phyloP scores from a whole-genome alignment of 92 coral and sea anemone genomes.

The Heteractis magnifica region DNA sequence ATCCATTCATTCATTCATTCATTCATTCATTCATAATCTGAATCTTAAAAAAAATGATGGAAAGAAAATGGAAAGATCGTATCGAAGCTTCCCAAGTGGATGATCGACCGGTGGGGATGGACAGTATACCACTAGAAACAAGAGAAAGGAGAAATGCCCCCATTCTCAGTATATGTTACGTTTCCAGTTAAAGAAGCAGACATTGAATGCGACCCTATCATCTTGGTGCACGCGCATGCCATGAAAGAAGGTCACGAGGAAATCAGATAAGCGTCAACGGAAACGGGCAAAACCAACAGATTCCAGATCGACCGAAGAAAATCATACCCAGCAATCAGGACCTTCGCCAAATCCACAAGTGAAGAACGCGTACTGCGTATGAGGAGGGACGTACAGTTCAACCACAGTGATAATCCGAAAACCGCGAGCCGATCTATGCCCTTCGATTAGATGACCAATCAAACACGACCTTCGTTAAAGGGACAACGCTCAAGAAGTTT shows the following conservation, averaged over 20 bases:
- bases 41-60: constrained; percentile 55
- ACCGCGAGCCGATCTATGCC: constrained; percentile 43
- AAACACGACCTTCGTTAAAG: constrained; percentile 44
- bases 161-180: constrained; percentile 45
- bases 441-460: constrained; percentile 49
- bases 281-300: constrained; percentile 12
- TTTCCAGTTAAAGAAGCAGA: constrained; percentile 47
- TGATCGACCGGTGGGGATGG: constrained; percentile 49
- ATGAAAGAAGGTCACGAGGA: constrained; percentile 27
- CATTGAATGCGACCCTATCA: constrained; percentile 58
- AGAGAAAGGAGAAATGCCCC: constrained; percentile 36
- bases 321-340: constrained; percentile 5
- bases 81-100: constrained; percentile 55
- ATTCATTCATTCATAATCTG: too few species aligned
- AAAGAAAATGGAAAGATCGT: constrained; percentile 46
- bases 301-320: constrained; percentile 8
- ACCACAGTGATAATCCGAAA: constrained; percentile 8
- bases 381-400: constrained; percentile 3
- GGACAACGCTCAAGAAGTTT: background rate
- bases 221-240: constrained; percentile 32
- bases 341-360: constrained; percentile 32
- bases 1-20: too few species aligned
- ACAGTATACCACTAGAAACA: constrained; percentile 46
- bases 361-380: constrained; percentile 14
- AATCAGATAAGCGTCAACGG: constrained; percentile 15